Conservation (phyloP, 2,888 invertebrate species). For the Agapostemon virescens region DNA sequence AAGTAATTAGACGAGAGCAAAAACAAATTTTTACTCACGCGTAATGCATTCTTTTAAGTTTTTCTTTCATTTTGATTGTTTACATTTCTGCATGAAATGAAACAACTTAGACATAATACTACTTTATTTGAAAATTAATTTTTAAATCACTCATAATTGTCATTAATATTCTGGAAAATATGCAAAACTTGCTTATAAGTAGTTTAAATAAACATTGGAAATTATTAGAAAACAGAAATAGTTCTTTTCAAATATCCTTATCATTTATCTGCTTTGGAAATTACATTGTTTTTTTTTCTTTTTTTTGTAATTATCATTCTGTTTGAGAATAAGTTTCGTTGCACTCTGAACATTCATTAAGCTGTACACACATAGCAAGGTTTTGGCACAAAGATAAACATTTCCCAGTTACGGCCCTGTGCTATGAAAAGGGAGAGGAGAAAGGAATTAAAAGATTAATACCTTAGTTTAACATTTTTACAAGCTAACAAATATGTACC, state of each 20-base stretch:
- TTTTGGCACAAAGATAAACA: constrained; percentile 70
- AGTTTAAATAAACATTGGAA: constrained; percentile 62
- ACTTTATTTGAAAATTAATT: constrained; percentile 32
- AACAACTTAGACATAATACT: constrained; percentile 27
- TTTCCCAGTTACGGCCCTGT: constrained; percentile 76
- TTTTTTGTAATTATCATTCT: constrained; percentile 42
- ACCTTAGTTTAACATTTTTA: constrained; percentile 78
- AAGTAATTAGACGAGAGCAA: constrained; percentile 16
- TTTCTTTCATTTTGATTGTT: constrained; percentile 33
- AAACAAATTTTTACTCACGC: constrained; percentile 13
- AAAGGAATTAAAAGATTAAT: constrained; percentile 77
- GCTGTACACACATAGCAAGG: constrained; percentile 65
- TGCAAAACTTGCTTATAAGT: constrained; percentile 47
- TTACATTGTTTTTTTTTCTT: constrained; percentile 37
- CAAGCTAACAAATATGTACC: constrained; percentile 79
- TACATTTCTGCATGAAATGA: constrained; percentile 16
- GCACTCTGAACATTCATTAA: constrained; percentile 73
- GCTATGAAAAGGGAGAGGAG: constrained; percentile 69
- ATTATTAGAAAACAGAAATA: constrained; percentile 50
- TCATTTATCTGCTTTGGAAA: constrained; percentile 52
- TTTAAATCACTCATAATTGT: constrained; percentile 42
- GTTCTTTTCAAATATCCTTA: constrained; percentile 46
- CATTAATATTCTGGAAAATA: constrained; percentile 75
- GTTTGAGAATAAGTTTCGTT: constrained; percentile 69
- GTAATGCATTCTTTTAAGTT: constrained; percentile 1